Evolutionary conservation across 1,140 invertebrate genomes (phyloP), one percentile per base, ranked within the genome.

Genomic region (Cardiocondyla obscurior): DNA sequence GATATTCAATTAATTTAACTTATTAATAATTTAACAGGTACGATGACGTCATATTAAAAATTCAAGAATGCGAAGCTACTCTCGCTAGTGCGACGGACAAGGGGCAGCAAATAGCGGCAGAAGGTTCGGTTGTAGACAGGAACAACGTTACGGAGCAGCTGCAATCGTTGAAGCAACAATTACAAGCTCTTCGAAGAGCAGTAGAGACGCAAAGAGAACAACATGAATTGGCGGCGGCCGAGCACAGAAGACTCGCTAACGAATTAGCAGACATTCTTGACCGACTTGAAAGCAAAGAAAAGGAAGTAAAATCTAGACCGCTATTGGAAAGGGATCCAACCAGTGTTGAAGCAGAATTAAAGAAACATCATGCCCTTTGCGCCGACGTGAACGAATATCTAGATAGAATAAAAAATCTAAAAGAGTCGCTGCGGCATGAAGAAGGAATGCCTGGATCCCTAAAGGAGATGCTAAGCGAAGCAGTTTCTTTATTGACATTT

Each of bases 141-240:
- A 98, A 98, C 90, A 96, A 96, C 87, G 96, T 99, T 2, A 98
- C 97, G 8, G 97, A 98, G 90, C 96, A 98, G 86, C 88, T 99
- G 16, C 97, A 98, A 89, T 96, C 96, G 0, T 88, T 99, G 2
- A 98, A 98, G 93, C 97, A 97, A 91, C 97, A 98, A 83, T 91
- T 99, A 0, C 95, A 97, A 58, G 96, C 96, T 67, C 92, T 99
- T 0, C 95, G 97, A 91, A 95, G 97, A 90, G 96, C 96, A 0
- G 97, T 99, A 0, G 97, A 99, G 90, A 96, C 96, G 28, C 97
- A 98, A 91, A 95, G 97, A 46, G 96, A 98, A 91, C 96, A 98
- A 90, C 97, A 98, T 90, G 97, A 98, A 91, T 94, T 96, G 51
- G 96, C 98, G 1, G 96, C 97, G n/a, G 97, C 97, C 12, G 97